These are phyloP conservation scores for Onychomys leucogaster DNA, from an alignment of 2,797 vertebrate species.

Conservation along the genomic window DNA sequence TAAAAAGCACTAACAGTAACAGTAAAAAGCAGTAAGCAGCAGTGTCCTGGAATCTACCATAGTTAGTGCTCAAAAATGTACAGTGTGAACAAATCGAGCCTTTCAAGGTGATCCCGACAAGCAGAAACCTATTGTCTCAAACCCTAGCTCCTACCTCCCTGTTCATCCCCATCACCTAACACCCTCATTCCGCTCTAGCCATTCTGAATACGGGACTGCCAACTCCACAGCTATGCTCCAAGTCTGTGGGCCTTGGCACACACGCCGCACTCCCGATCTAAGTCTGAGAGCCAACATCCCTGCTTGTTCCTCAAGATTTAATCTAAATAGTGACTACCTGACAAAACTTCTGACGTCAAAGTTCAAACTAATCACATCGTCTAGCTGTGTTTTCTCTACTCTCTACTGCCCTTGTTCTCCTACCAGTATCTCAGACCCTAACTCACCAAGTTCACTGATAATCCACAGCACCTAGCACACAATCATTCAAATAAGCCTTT, in stretches of 20 bases:
- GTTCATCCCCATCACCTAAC: not conserved
- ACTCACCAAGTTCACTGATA: too few species aligned
- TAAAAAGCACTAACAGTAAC: not conserved
- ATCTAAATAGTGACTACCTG: not conserved
- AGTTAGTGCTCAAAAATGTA: not conserved
- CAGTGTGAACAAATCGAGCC: not conserved
- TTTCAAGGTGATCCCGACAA: not conserved
- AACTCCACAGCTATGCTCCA: not conserved
- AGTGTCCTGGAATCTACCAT: not conserved
- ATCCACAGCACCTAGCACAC: too few species aligned
- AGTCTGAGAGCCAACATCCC: not conserved
- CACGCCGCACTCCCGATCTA: not conserved
- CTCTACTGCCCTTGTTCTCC: too few species aligned
- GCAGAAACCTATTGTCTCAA: not conserved
- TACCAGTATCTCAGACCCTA: too few species aligned
- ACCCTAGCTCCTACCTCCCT: not conserved
- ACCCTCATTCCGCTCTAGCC: not conserved
- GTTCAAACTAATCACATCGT: too few species aligned
- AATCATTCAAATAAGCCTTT: too few species aligned
- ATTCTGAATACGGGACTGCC: not conserved
- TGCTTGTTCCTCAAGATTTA: not conserved
- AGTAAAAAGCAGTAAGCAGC: not conserved
- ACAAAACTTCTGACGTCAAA: too few species aligned
- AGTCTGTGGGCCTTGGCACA: not conserved
- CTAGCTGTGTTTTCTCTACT: too few species aligned